Evolutionary conservation across 2,888 invertebrate genomes (phyloP), one percentile per base, ranked within the genome.

Genomic region (Lithophane socia): DNA sequence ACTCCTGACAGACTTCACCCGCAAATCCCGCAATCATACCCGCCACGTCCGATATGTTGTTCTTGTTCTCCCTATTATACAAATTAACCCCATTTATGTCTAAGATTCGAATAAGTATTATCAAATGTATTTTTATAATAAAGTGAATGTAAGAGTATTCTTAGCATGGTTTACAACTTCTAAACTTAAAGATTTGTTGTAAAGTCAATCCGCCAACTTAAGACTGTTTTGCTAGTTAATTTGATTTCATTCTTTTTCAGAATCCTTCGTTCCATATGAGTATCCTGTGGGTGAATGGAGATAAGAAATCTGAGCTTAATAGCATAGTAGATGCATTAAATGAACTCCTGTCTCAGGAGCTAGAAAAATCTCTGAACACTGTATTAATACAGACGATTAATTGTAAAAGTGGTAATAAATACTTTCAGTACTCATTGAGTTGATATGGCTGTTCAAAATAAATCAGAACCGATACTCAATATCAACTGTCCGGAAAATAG

Each of bases 231-330:
- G n/a, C 37, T 54, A 18, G 8, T n/a, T 60, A 29, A 47, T 80
- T 54, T 42, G 4, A 60, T 63, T 60, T 37, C 12, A 63, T 75
- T 65, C 8, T 58, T 56, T 97, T 97, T 87, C 93, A 99, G 98
- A 97, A 98, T 91, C 98, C 98, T 37, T 98, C 98, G 3, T 98
- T 98, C 94, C 99, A 99, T 91, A 97, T 98, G 89, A 99, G 99
- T 92, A 96, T 99, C 85, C 96, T 98, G 18, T 99, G 99, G 98
- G 97, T 97, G 80, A 95, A 97, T 73, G 98, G 98, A 1, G 97
- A 98, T 93, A 95, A 97, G 85, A 97, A 97, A 87, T 90, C 94
- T 42, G 91, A 96, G 80, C 90, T 98, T 18, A 94, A 92, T 71
- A 84, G 91, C 52, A 90, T 97, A 80, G 90, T 98, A 79, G 94